A percentile compares a stretch with the other conserved stretches of the same genome.
These are phyloP conservation scores for Pseudomyrmex dendroicus DNA, from an alignment of 1,140 invertebrate species.

Conservation along the genomic window DNA sequence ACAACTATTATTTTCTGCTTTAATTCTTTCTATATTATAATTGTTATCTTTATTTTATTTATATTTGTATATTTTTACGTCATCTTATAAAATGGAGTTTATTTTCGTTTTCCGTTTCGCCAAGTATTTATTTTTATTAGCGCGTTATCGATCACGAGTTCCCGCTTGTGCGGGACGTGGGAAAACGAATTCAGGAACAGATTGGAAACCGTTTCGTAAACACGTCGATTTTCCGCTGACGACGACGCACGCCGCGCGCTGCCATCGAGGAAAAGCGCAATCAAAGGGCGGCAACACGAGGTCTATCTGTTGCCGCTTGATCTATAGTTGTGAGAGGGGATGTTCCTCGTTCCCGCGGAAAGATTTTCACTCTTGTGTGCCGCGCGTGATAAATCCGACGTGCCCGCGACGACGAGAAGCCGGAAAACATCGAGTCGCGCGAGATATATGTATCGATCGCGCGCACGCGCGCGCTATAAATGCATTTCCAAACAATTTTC, in stretches of 20 bases:
- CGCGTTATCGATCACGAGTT: conserved; percentile 1
- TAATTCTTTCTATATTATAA: not conserved
- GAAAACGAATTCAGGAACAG: conserved; percentile 6
- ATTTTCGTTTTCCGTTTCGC: not conserved
- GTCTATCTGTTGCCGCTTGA: conserved; percentile 77
- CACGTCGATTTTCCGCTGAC: not conserved
- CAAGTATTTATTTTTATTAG: conserved; percentile 27
- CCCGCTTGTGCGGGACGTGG: not conserved
- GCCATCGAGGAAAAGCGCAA: conserved; percentile 79
- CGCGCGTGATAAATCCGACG: conserved; percentile 51
- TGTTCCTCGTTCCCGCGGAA: conserved; percentile 49
- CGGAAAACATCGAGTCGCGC: conserved; percentile 35
- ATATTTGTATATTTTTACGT: not conserved
- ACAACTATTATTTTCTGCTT: not conserved
- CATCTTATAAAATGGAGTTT: not conserved
- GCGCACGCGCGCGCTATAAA: conserved; percentile 27
- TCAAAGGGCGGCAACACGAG: conserved; percentile 73
- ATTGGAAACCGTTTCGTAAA: conserved; percentile 26
- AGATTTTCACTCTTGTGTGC: conserved; percentile 52
- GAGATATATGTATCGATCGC: conserved; percentile 28
- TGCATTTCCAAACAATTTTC: conserved; percentile 60
- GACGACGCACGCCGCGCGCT: not conserved
- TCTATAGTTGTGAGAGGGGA: conserved; percentile 73
- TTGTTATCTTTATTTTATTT: not conserved
- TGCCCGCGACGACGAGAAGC: not conserved